Percentiles rank a stretch among this genome's conserved stretches.
Evolutionary conservation across 2,113 vertebrate species (phyloP).

Genomic region (Grammatotria lemairii): DNA sequence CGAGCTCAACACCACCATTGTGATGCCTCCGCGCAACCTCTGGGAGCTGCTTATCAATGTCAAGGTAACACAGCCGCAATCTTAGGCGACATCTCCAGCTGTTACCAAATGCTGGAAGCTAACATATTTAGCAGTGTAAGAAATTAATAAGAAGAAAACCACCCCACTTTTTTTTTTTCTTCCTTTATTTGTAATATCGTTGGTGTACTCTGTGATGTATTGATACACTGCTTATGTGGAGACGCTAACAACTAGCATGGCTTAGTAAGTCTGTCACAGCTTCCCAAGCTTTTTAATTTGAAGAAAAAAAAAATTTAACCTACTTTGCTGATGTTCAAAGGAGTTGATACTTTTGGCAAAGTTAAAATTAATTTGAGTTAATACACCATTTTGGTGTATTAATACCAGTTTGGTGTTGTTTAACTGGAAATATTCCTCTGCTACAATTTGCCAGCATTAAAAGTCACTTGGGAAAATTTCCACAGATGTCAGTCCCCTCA

Average conservation of each 20-base stretch:
- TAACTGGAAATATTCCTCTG: neutral
- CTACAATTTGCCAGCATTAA: neutral
- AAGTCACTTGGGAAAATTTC: neutral
- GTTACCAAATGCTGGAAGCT: neutral
- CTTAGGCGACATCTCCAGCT: fast-evolving
- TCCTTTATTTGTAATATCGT: neutral
- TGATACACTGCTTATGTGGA: neutral
- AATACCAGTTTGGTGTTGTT: neutral
- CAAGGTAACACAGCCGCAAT: constrained; percentile 68
- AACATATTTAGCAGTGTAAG: neutral
- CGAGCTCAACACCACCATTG: constrained; percentile 87
- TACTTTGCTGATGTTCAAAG: neutral
- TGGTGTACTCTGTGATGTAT: neutral
- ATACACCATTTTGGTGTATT: neutral
- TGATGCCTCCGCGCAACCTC: constrained; percentile 91
- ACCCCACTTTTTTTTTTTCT: neutral
- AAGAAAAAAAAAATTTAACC: fast-evolving
- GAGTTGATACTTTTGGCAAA: neutral
- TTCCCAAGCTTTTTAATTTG: neutral
- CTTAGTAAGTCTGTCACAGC: neutral
- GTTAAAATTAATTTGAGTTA: neutral
- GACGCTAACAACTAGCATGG: neutral
- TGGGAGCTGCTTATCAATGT: constrained; percentile 91
- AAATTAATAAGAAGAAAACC: neutral
- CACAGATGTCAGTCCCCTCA: neutral